Percentiles rank a stretch among this genome's conserved stretches.
Evolutionary conservation across 2,888 invertebrate genomes (phyloP).

Genomic region (Stenchaetothrips biformis): DNA sequence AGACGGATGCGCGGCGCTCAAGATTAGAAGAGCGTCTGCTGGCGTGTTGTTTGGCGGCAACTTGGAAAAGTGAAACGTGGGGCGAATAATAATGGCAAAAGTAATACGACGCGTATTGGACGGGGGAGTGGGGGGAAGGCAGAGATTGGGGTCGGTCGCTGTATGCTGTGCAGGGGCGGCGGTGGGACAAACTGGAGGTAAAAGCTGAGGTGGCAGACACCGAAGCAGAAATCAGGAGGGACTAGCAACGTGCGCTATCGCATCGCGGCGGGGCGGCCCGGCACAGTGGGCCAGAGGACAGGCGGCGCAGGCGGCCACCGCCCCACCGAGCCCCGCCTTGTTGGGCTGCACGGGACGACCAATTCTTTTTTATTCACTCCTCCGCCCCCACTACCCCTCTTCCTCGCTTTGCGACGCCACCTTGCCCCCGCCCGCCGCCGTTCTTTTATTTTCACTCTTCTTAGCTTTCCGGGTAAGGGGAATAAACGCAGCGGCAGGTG

Average conservation of each 20-base stretch:
- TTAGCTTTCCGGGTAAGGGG: not conserved
- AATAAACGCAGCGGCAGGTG: not conserved
- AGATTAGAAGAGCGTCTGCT: not conserved
- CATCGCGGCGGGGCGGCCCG: too few species aligned
- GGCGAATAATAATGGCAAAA: not conserved
- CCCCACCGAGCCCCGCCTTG: not conserved
- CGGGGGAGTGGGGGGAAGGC: not conserved
- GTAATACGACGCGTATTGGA: not conserved
- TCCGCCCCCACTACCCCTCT: not conserved
- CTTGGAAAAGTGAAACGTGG: not conserved
- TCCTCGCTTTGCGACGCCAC: not conserved
- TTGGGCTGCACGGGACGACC: not conserved
- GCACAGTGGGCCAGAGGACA: not conserved
- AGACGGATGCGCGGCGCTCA: not conserved
- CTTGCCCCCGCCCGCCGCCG: not conserved
- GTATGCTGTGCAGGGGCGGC: not conserved
- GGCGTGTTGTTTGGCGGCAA: not conserved
- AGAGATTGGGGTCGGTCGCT: not conserved
- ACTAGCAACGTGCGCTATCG: conserved; percentile 9
- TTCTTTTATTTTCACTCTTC: not conserved
- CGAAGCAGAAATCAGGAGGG: conserved; percentile 16
- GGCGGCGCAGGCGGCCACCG: not conserved
- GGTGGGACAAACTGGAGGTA: not conserved
- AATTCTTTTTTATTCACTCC: not conserved
- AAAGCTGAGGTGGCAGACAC: conserved; percentile 17